phyloP scores from a whole-genome alignment of 2,888 invertebrate genomes.

The Penaeus monodon region DNA sequence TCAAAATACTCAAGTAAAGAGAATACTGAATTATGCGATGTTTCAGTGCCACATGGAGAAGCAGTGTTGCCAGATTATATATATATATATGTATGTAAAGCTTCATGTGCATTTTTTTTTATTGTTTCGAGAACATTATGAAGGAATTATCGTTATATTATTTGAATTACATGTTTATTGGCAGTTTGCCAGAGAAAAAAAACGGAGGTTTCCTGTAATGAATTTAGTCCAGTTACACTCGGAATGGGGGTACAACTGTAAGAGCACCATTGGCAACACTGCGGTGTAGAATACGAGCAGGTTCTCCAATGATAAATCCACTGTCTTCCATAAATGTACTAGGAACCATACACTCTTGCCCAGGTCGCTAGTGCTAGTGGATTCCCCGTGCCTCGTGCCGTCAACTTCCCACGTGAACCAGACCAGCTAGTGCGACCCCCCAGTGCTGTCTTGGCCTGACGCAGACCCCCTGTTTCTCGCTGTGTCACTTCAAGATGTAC shows the following conservation, averaged over 20 bases:
- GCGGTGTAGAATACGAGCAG: slow-evolving; percentile 44
- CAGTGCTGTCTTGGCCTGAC: too few species aligned
- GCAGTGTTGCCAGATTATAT: slow-evolving; percentile 48
- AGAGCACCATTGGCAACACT: slow-evolving; percentile 17
- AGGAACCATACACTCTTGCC: slow-evolving; percentile 42
- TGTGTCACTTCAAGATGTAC: too few species aligned
- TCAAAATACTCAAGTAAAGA: slow-evolving; percentile 46
- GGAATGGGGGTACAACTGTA: too few species aligned
- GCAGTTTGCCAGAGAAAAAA: not conserved
- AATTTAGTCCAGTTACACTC: too few species aligned
- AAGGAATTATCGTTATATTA: too few species aligned
- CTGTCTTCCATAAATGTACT: slow-evolving; percentile 62
- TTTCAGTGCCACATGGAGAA: slow-evolving; percentile 31
- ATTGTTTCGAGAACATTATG: too few species aligned
- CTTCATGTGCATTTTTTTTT: too few species aligned
- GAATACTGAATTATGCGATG: slow-evolving; percentile 17
- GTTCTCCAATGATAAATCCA: slow-evolving; percentile 59
- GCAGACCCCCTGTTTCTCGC: too few species aligned
- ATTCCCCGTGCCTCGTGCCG: slow-evolving; percentile 60
- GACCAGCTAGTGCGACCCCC: slow-evolving; percentile 31
- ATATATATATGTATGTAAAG: not conserved
- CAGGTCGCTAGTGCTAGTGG: slow-evolving; percentile 52
- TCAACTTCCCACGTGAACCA: slow-evolving; percentile 45
- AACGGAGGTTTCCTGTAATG: not conserved
- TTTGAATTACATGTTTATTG: too few species aligned